Conservation (phyloP, 2,797 vertebrate species). For the Acanthornis magna region DNA sequence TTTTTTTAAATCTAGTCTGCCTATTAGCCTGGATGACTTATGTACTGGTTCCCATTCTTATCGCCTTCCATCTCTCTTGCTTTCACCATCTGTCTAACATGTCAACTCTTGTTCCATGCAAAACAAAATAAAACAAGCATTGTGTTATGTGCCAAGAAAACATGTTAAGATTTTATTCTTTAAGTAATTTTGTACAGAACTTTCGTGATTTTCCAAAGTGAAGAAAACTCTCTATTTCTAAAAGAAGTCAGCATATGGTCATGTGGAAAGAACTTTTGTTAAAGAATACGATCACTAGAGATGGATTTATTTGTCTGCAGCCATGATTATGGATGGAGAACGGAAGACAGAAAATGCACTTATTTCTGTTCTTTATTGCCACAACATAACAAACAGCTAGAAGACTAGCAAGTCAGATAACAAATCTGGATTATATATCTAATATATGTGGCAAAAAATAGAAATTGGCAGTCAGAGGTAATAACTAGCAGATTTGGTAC, state of each 20-base stretch:
- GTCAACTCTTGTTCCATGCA: neutral
- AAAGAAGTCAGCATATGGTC: neutral
- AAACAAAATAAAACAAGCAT: neutral
- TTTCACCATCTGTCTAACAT: neutral
- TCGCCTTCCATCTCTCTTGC: neutral
- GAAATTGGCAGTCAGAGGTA: neutral
- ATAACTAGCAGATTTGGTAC: neutral
- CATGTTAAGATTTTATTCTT: neutral
- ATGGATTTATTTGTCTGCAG: neutral
- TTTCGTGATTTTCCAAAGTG: neutral
- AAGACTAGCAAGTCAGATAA: neutral
- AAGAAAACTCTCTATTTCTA: neutral
- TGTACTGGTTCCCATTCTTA: neutral
- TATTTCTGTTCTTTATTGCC: neutral
- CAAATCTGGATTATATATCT: neutral
- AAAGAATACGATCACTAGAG: neutral
- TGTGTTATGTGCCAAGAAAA: neutral
- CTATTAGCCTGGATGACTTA: neutral
- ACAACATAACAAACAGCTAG: neutral
- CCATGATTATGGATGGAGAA: neutral
- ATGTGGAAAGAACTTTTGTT: neutral
- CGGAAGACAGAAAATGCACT: neutral
- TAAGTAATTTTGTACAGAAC: neutral
- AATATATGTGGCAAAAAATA: neutral
- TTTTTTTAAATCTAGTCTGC: neutral